Evolutionary conservation across 2,888 invertebrate species (phyloP).

Genomic region (Morpho achilles): DNA sequence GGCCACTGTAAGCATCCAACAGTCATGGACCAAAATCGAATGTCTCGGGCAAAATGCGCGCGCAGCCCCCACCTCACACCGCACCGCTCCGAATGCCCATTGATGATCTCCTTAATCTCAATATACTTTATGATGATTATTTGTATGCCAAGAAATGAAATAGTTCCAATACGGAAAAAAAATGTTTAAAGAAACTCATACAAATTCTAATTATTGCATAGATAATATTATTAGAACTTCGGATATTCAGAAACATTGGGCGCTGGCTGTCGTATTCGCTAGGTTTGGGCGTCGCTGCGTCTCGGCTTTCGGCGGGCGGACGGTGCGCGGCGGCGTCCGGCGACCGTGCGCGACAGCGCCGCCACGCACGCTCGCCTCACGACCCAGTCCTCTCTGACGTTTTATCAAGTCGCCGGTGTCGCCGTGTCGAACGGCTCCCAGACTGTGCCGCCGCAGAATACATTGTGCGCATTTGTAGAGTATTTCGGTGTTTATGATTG

Average conservation of each 20-base stretch:
- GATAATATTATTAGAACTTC: not conserved
- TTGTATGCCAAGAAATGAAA: conserved; percentile 20
- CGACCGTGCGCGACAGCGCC: conserved; percentile 64
- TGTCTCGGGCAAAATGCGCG: conserved; percentile 72
- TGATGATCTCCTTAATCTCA: conserved; percentile 74
- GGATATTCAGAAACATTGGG: conserved; percentile 34
- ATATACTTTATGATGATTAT: conserved; percentile 58
- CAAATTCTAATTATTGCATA: too few species aligned
- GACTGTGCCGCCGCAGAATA: conserved; percentile 48
- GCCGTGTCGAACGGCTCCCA: conserved; percentile 45
- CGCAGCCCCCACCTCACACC: conserved; percentile 57
- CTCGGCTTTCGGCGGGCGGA: conserved; percentile 70
- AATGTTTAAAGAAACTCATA: too few species aligned
- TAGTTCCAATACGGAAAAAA: not conserved
- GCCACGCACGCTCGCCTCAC: conserved; percentile 70
- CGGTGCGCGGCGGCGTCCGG: conserved; percentile 65
- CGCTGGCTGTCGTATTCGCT: conserved; percentile 63
- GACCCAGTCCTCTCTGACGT: conserved; percentile 76
- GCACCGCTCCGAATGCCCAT: conserved; percentile 69
- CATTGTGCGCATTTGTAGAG: conserved; percentile 56
- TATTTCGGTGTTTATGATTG: conserved; percentile 38
- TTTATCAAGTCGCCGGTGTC: conserved; percentile 69
- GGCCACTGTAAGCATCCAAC: conserved; percentile 74
- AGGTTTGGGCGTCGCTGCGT: conserved; percentile 77
- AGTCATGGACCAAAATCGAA: conserved; percentile 80